Conservation (phyloP, 37 sponge, comb jelly and placozoan species). For the Spongia lamella region DNA sequence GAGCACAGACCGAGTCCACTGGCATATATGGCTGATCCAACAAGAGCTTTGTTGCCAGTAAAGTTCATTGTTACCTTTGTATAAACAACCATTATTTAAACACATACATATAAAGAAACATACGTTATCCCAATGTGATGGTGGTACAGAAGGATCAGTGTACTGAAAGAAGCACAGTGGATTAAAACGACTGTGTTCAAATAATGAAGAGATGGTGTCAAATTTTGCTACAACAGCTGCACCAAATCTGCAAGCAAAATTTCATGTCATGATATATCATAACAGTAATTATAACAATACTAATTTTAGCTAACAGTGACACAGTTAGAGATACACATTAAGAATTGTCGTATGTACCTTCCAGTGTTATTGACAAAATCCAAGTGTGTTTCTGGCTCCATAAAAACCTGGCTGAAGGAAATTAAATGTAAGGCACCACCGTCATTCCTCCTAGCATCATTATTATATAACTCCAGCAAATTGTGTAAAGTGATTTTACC, state of each 20-base stretch:
- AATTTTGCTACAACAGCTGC: slow-evolving; percentile 47
- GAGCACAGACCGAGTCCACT: slow-evolving; percentile 38
- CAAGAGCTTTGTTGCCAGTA: slow-evolving; percentile 22
- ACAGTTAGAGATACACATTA: no score
- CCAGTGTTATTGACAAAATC: slow-evolving; percentile 28
- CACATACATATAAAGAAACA: not conserved
- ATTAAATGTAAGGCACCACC: slow-evolving; percentile 43
- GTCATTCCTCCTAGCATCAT: slow-evolving; percentile 1
- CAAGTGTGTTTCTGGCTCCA: not conserved
- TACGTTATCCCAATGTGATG: slow-evolving; percentile 48
- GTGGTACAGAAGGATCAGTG: slow-evolving; percentile 17
- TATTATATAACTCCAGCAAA: no score
- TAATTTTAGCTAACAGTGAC: no score
- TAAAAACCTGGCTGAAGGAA: slow-evolving; percentile 39
- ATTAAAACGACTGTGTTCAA: slow-evolving; percentile 42
- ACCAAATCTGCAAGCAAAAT: slow-evolving; percentile 64
- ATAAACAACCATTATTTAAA: no score
- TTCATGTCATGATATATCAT: no score
- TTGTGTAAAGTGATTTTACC: no score
- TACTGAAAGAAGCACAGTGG: slow-evolving; percentile 61
- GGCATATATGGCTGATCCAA: slow-evolving; percentile 35
- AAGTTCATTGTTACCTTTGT: slow-evolving; percentile 32
- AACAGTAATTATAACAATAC: no score
- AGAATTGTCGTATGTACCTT: not conserved
- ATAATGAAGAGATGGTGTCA: not conserved